These are phyloP conservation scores for Cyclura pinguis DNA, from an alignment of 2,797 vertebrate species.

Conservation along the genomic window DNA sequence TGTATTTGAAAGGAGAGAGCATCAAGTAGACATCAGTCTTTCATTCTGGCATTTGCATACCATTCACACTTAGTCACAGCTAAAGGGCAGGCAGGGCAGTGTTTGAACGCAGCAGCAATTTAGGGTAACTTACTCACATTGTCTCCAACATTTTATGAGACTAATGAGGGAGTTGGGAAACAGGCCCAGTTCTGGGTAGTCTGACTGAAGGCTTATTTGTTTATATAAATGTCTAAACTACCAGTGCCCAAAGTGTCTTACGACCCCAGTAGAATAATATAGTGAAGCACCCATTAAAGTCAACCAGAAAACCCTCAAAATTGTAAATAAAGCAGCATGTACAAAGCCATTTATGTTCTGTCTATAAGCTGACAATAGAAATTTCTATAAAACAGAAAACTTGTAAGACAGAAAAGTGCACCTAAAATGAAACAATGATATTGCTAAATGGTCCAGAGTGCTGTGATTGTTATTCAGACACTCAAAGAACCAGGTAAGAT, in stretches of 20 bases:
- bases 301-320: neutral
- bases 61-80: constrained; percentile 2
- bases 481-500: neutral
- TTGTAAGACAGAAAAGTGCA: neutral
- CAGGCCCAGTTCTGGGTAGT: neutral
- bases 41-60: neutral
- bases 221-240: neutral
- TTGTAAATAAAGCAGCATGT: neutral
- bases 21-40: neutral
- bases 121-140: neutral
- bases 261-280: neutral
- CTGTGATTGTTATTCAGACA: neutral
- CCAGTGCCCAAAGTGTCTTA: neutral
- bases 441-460: neutral
- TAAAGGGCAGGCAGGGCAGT: neutral
- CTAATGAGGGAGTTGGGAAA: constrained; percentile 8
- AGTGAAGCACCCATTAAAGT: neutral
- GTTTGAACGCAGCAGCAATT: neutral
- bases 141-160: neutral
- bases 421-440: neutral
- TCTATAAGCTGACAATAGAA: neutral
- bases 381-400: neutral
- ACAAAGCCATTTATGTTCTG: neutral
- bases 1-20: neutral
- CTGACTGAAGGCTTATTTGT: constrained; percentile 3